Evolutionary conservation across 2,797 vertebrate genomes (phyloP), one percentile per base, ranked within the genome.

Genomic region (Rhabdophis nuchalis): DNA sequence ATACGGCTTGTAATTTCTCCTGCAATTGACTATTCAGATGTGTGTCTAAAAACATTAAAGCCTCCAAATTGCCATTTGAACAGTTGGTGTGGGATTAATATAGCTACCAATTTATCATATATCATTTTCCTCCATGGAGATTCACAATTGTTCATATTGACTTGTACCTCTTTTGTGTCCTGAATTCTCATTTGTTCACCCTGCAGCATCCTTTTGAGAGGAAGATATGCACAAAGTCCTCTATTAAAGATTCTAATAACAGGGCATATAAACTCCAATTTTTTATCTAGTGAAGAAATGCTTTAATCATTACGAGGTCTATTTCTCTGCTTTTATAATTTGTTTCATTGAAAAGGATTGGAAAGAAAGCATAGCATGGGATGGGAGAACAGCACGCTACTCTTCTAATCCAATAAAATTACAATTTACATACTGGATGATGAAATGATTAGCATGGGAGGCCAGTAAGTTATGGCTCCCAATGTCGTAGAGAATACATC

Each of bases 21-120:
- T 90, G 50, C 0, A 92, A 88, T 72, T 54, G 13, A 85, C 12
- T 92, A 93, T 89, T 25, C 87, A 56, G 64, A 57, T 0, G 0
- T 85, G 29, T 68, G 60, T 91, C 93, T 54, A 41, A 92, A 92
- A 64, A 16, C 32, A 86, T 5, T 82, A 85, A 86, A 93, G 88
- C 7, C 1, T 89, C 23, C 90, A n/a, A 54, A 85, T 94, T 92
- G 0, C 29, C 85, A 0, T 91, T 92, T 68, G 23, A 16, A 1
- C 32, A 93, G 90, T 91, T 91, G 85, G 29, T 13, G 50, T 68
- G 85, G 60, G 6, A 68, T 77, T 23, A 54, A 13, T 58, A 46
- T 20, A 60, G 29, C n/a, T 60, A 90, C 46, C 46, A 53, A 89
- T 72, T 72, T 54, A 82, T 57, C 29, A 23, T 29, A 50, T 57